Evolutionary conservation across 1,140 invertebrate genomes (phyloP).

Genomic region (Antheraea pernyi): DNA sequence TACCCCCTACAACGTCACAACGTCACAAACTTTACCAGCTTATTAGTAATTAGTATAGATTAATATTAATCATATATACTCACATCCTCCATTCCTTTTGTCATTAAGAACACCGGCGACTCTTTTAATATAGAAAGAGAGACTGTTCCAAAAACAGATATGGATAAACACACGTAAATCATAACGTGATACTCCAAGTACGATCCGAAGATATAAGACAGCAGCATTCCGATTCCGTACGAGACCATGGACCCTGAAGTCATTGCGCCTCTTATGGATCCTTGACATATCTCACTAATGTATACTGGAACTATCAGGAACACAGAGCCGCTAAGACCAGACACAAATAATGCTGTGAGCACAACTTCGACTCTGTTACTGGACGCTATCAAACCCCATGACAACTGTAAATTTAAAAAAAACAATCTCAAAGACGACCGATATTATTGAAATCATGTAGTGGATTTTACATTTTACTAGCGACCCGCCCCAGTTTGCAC

Average conservation of each 20-base stretch:
- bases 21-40: no score
- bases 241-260: constrained; percentile 42
- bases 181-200: constrained; percentile 41
- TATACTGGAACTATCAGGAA: constrained; percentile 42
- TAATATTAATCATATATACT: constrained; percentile 2
- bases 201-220: constrained; percentile 46
- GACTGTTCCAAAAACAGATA: constrained; percentile 26
- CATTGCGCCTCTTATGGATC: constrained; percentile 51
- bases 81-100: constrained; percentile 47
- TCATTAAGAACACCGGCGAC: constrained; percentile 46
- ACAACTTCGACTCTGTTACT: constrained; percentile 45
- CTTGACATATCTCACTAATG: constrained; percentile 53
- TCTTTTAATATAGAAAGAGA: constrained; percentile 41
- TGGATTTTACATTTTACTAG: no score
- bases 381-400: constrained; percentile 35
- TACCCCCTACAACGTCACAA: no score
- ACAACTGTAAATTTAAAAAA: constrained; percentile 29
- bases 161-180: constrained; percentile 40
- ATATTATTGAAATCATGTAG: no score
- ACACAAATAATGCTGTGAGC: constrained; percentile 42
- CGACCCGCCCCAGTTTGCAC: no score
- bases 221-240: constrained; percentile 46
- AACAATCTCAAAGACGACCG: no score
- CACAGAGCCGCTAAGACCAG: constrained; percentile 35
- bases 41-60: no score